These are phyloP conservation scores for Ceratina calcarata DNA, from an alignment of 1,140 invertebrate genomes.

Conservation along the genomic window DNA sequence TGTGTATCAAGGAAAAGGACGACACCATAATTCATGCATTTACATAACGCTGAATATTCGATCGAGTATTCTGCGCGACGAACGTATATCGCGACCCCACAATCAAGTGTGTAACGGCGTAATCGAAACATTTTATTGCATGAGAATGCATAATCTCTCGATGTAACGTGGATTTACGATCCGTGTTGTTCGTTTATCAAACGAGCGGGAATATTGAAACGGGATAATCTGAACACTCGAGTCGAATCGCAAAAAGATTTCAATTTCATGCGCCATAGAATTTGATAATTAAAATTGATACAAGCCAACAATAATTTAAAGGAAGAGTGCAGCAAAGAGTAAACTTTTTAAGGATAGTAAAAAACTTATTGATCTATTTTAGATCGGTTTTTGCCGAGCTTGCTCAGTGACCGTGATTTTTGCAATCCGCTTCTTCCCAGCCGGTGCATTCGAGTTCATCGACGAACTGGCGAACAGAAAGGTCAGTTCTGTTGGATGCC, in stretches of 20 bases:
- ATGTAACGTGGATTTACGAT: background rate
- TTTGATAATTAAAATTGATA: background rate
- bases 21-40: background rate
- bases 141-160: constrained; percentile 8
- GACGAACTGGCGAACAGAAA: constrained; percentile 37
- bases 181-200: background rate
- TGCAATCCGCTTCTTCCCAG: background rate
- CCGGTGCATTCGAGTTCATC: constrained; percentile 34
- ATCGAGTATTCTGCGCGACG: background rate
- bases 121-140: constrained; percentile 20
- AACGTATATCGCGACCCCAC: background rate
- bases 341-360: too few species aligned
- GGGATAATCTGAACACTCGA: background rate
- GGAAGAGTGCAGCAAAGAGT: too few species aligned
- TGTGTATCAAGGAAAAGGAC: too few species aligned
- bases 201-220: background rate
- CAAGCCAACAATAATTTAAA: too few species aligned
- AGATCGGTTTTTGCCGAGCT: background rate
- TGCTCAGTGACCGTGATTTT: constrained; percentile 33
- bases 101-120: constrained; percentile 5
- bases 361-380: too few species aligned
- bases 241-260: background rate
- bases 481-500: constrained; percentile 55
- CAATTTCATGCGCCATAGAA: background rate
- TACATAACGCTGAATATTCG: constrained; percentile 9